Percentiles rank a stretch among this genome's conserved stretches.
Conservation (phyloP, 1,140 invertebrate species). For the Cepaea nemoralis region DNA sequence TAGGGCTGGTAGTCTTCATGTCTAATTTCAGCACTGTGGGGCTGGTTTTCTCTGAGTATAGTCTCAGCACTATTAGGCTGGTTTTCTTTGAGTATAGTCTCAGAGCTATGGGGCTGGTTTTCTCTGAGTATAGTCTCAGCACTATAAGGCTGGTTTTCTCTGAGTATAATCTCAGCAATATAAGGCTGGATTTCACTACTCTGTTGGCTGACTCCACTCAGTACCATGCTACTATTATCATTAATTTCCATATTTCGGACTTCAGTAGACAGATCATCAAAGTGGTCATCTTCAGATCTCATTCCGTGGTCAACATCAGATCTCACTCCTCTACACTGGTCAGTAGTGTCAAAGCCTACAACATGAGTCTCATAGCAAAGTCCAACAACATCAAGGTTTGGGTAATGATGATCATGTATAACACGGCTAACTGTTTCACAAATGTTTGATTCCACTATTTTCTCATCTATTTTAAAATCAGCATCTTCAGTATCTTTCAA, state of each 20-base stretch:
- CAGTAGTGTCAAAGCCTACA: not conserved
- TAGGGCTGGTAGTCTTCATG: no score
- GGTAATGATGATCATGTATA: not conserved
- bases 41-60: no score
- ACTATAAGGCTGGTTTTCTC: no score
- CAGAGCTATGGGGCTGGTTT: no score
- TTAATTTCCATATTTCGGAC: not conserved
- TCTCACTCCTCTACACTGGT: not conserved
- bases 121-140: no score
- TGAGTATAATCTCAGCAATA: no score
- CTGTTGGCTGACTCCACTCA: not conserved
- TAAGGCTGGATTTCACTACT: not conserved
- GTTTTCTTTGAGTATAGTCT: no score
- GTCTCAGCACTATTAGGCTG: no score
- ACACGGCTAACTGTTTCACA: not conserved
- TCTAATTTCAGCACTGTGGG: no score
- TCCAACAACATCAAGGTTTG: not conserved
- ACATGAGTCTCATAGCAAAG: not conserved
- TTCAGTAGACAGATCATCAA: not conserved
- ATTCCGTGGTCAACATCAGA: no score
- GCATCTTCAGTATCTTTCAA: not conserved
- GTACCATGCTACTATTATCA: not conserved
- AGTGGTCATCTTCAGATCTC: no score
- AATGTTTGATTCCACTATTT: not conserved
- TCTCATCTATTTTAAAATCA: not conserved